Conservation (phyloP, 2,888 invertebrate genomes). For the Anorthoa munda region DNA sequence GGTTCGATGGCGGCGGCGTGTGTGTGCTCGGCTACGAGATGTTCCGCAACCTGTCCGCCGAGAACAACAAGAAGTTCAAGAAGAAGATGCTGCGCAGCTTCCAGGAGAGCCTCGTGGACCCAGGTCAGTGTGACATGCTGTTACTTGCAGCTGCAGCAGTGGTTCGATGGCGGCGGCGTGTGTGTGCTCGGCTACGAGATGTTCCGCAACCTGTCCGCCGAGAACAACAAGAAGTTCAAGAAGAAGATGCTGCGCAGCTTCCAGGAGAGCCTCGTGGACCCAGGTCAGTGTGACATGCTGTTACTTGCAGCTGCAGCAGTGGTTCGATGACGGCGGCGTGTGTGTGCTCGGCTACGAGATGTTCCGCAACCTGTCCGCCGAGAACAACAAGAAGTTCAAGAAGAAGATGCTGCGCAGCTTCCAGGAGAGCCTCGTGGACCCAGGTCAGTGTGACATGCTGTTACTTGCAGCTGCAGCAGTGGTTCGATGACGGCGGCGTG, state of each 20-base stretch:
- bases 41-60: constrained; percentile 95
- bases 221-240: constrained; percentile 92
- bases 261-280: constrained; percentile 94
- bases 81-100: constrained; percentile 94
- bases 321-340: no score
- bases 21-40: constrained; percentile 98
- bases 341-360: no score
- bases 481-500: no score
- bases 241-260: constrained; percentile 94
- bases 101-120: constrained; percentile 94
- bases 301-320: no score
- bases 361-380: no score
- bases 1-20: constrained; percentile 96
- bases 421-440: no score
- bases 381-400: no score
- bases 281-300: constrained; percentile 92
- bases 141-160: constrained; percentile 94
- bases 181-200: constrained; percentile 98
- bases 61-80: constrained; percentile 92
- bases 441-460: no score
- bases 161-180: constrained; percentile 96
- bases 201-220: constrained; percentile 95
- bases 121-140: constrained; percentile 92
- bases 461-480: no score
- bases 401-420: no score